These are phyloP conservation scores for Drosophila neocordata DNA, from an alignment of 1,140 invertebrate genomes.

Conservation along the genomic window DNA sequence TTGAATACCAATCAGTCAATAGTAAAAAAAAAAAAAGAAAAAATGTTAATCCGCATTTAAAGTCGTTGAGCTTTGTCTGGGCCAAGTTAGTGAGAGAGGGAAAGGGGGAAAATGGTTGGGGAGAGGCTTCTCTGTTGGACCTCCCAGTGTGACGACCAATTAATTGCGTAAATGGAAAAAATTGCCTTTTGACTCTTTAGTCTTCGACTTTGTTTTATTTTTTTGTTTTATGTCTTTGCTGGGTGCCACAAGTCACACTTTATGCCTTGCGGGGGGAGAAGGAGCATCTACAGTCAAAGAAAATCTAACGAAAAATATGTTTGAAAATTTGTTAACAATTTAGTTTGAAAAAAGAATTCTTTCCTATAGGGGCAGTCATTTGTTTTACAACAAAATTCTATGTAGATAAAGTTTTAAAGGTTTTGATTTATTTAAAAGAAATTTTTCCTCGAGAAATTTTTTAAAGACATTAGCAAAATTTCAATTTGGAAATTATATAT, in stretches of 20 bases:
- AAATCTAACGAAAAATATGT: conserved; percentile 14
- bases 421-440: background rate
- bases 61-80: conserved; percentile 45
- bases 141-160: conserved; percentile 70
- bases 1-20: conserved; percentile 70
- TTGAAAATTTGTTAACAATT: conserved; percentile 43
- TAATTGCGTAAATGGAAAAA: conserved; percentile 80
- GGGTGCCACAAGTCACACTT: conserved; percentile 76
- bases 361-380: conserved; percentile 18
- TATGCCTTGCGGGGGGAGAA: conserved; percentile 24
- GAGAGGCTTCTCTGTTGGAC: conserved; percentile 57
- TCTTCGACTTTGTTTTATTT: conserved; percentile 12
- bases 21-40: conserved; percentile 37
- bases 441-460: background rate
- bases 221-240: conserved; percentile 54
- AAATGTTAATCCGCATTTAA: conserved; percentile 67
- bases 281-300: conserved; percentile 36
- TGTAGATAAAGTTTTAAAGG: background rate
- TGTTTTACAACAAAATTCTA: background rate
- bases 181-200: conserved; percentile 60
- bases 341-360: background rate
- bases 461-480: background rate
- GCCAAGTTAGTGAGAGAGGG: conserved; percentile 19
- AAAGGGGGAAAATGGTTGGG: background rate
- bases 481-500: too few species aligned